Percentiles rank a stretch among this genome's conserved stretches.
phyloP scores from a whole-genome alignment of 1,140 invertebrate species.

The Drosophila neocordata region DNA sequence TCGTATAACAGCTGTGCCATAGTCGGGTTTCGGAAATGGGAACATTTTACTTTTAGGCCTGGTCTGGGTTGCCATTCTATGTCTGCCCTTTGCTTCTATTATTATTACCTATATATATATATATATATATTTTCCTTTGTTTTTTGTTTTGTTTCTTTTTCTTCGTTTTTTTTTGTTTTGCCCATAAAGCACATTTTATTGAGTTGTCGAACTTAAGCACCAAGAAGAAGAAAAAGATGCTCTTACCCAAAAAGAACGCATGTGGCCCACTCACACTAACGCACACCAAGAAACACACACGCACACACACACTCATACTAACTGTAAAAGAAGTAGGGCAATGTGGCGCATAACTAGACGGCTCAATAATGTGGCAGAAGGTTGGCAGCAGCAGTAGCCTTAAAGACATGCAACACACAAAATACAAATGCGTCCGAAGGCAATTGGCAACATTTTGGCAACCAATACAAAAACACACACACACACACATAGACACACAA shows the following conservation, averaged over 20 bases:
- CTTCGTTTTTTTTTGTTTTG: conserved; percentile 30
- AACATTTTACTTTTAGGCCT: conserved; percentile 25
- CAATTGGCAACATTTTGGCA: conserved; percentile 74
- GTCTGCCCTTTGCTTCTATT: conserved; percentile 47
- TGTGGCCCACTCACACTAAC: conserved; percentile 25
- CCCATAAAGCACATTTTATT: conserved; percentile 82
- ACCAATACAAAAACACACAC: conserved; percentile 39
- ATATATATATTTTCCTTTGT: conserved; percentile 2
- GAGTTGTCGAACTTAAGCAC: conserved; percentile 82
- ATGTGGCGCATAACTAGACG: conserved; percentile 72
- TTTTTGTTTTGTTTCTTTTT: conserved; percentile 32
- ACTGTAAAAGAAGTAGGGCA: conserved; percentile 47
- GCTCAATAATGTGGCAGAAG: conserved; percentile 68
- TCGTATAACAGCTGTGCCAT: conserved; percentile 37
- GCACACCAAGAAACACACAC: background rate
- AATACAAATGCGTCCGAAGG: conserved; percentile 46
- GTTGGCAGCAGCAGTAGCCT: conserved; percentile 33
- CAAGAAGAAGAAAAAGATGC: conserved; percentile 45
- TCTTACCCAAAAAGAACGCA: conserved; percentile 32
- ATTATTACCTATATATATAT: conserved; percentile 33
- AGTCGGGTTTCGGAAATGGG: background rate
- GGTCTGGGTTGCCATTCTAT: conserved; percentile 26
- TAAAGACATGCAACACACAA: conserved; percentile 61
- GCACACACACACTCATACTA: background rate
- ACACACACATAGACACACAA: conserved; percentile 21